Conservation (phyloP, 2,797 vertebrate genomes). For the Pantherophis vulpinus region DNA sequence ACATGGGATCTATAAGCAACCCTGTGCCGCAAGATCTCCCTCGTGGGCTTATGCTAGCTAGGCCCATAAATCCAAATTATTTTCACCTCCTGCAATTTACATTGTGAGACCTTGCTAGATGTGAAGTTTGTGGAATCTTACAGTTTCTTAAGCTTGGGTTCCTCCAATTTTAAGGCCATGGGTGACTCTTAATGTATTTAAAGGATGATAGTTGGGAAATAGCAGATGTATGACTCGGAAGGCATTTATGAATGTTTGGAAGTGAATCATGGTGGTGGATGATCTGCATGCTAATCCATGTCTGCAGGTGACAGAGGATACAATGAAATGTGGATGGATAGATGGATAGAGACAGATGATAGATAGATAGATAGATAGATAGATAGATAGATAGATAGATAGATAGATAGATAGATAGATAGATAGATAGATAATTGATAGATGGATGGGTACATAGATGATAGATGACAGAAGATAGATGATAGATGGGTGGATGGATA, state of each 20-base stretch:
- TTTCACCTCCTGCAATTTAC: neutral
- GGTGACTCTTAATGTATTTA: neutral
- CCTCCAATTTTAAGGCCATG: neutral
- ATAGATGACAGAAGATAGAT: neutral
- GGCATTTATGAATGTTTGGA: neutral
- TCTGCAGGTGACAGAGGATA: neutral
- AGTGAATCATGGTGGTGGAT: neutral
- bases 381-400: neutral
- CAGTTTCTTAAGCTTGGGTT: neutral
- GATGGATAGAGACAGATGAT: neutral
- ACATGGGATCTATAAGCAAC: neutral
- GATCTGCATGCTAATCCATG: neutral
- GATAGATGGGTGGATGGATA: neutral
- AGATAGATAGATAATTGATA: neutral
- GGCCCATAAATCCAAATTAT: neutral
- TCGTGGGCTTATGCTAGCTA: neutral
- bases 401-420: neutral
- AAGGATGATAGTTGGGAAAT: neutral
- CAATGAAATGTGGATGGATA: neutral
- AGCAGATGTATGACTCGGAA: neutral
- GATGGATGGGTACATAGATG: no score
- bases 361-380: neutral
- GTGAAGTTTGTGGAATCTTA: neutral
- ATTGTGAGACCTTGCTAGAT: neutral
- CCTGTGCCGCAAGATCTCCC: neutral